Evolutionary conservation across 2,113 vertebrate species (phyloP).

Genomic region (Protomyctophum bolini): DNA sequence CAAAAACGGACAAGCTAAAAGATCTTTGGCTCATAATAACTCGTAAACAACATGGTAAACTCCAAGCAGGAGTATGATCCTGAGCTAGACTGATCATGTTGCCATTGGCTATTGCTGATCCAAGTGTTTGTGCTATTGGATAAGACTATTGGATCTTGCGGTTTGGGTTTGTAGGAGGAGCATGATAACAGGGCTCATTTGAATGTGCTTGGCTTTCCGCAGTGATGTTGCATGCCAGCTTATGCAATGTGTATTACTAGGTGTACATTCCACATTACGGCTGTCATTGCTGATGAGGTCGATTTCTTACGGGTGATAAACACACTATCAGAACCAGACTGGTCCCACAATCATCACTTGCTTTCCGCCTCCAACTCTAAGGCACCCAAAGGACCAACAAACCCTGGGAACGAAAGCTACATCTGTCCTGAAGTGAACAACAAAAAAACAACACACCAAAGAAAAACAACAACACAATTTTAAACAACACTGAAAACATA

Average conservation of each 20-base stretch:
- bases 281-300: constrained; percentile 56
- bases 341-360: constrained; percentile 49
- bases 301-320: constrained; percentile 43
- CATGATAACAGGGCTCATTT: constrained; percentile 60
- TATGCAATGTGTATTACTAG: constrained; percentile 36
- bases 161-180: constrained; percentile 46
- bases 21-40: constrained; percentile 44
- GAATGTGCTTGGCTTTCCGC: constrained; percentile 40
- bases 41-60: constrained; percentile 68
- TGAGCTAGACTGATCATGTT: constrained; percentile 22
- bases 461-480: background rate
- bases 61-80: constrained; percentile 32
- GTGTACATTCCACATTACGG: constrained; percentile 55
- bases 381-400: background rate
- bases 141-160: constrained; percentile 27
- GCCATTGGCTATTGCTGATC: constrained; percentile 52
- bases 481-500: background rate
- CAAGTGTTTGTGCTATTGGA: constrained; percentile 57
- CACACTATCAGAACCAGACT: constrained; percentile 59
- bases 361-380: constrained; percentile 25
- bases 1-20: constrained; percentile 51
- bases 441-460: no score
- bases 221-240: constrained; percentile 47
- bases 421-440: background rate
- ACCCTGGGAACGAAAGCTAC: constrained; percentile 6